Percentiles rank a stretch among this genome's conserved stretches.
Conservation (phyloP, 2,797 vertebrate species). For the Coracias cyanogaster region DNA sequence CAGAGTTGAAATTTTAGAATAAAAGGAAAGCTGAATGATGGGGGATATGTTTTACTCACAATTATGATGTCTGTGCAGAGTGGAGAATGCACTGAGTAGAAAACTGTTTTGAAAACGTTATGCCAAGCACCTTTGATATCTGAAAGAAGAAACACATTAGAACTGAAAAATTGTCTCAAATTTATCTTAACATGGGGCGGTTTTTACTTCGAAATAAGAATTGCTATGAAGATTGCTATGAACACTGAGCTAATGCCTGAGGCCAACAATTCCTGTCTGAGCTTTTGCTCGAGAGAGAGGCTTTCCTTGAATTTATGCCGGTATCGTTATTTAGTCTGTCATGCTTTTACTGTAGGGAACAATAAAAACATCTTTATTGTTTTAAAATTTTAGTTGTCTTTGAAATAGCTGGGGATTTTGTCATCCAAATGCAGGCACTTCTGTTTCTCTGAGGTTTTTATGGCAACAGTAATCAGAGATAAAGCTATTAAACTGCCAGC, state of each 20-base stretch:
- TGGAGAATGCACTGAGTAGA: background rate
- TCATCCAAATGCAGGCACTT: slow-evolving; percentile 51
- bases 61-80: background rate
- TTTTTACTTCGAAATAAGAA: slow-evolving; percentile 19
- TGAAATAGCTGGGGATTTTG: slow-evolving; percentile 45
- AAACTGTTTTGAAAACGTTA: background rate
- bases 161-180: background rate
- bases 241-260: background rate
- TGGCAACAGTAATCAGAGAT: slow-evolving; percentile 55
- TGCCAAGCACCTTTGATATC: background rate
- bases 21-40: background rate
- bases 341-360: slow-evolving; percentile 45
- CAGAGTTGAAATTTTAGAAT: background rate
- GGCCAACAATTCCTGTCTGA: background rate
- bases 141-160: background rate
- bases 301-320: slow-evolving; percentile 25
- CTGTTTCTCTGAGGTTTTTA: slow-evolving; percentile 54
- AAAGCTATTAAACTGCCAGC: slow-evolving; percentile 54
- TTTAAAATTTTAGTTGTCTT: slow-evolving; percentile 63
- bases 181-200: background rate
- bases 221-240: background rate
- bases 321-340: slow-evolving; percentile 40
- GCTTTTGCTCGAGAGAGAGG: background rate
- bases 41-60: background rate
- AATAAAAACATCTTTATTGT: slow-evolving; percentile 49